Base-by-base conservation (phyloP, 2,888 invertebrate species). In the Agriopis leucophaearia region DNA sequence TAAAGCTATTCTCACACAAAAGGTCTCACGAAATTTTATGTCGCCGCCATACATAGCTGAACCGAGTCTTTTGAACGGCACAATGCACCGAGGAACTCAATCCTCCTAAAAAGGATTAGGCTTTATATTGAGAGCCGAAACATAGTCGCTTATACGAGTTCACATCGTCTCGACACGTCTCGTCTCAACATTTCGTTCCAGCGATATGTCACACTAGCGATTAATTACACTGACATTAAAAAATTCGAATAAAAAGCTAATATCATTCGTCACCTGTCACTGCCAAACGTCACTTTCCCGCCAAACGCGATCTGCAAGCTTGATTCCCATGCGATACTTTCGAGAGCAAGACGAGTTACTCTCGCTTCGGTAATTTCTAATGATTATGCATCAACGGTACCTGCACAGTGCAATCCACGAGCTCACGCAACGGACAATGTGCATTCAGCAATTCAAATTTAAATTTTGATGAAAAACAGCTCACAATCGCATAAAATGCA, bases 381-480 rank as follows among this genome's bases (percentile, higher is more conserved):
- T 91, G 83, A 88, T 88, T 92, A 93, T 92, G 94, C 93, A 91
- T 83, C 86, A 88, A 87, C 89, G 82, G 86, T 87, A 88, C 89
- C 90, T 89, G 90, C 89, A 78, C 82, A 77, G 80, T 90, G 92
- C 92, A 89, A 82, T 88, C 87, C 93, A 92, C 92, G 94, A 91
- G 93, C 93, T 93, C 87, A 84, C 84, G 83, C 92, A 94, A 92
- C 94, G 92, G 91, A 92, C 94, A 94, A 92, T 92, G 87, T 89
- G 87, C 89, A 91, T 92, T 91, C 90, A 89, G 63, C 87, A 82
- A 89, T 93, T 92, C 85, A 86, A 74, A 92, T 92, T 91, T 79
- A 88, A 93, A 93, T 92, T 82, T 74, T 75, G 74, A 64, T 15
- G 81, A 86, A 87, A 88, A 86, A 82, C 81, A 82, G 80, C 84